These are phyloP conservation scores for Oxytorus armatus DNA, from an alignment of 2,888 invertebrate species.

Conservation along the genomic window DNA sequence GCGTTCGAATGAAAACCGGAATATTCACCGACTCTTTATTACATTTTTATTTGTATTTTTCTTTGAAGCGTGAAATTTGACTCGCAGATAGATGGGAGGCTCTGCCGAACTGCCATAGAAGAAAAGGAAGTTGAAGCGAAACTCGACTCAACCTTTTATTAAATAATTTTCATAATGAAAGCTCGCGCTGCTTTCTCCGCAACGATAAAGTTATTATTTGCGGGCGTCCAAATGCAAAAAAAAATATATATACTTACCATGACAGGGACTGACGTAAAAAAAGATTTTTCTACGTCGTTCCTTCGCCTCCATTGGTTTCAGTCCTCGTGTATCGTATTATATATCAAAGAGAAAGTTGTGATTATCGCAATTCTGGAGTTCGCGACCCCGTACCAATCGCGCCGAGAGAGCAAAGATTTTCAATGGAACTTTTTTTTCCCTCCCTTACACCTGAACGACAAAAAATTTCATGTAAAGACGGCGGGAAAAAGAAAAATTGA, in stretches of 20 bases:
- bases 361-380: no score
- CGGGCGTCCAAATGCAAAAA: conserved; percentile 27
- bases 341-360: no score
- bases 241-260: background rate
- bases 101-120: conserved; percentile 10
- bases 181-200: conserved; percentile 15
- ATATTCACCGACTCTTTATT: conserved; percentile 31
- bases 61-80: conserved; percentile 53
- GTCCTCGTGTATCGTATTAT: no score
- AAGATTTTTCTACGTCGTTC: no score
- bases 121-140: conserved; percentile 6
- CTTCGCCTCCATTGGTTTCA: no score
- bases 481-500: no score
- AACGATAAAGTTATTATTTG: conserved; percentile 45
- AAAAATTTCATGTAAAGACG: no score
- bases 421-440: no score
- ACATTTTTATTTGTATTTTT: conserved; percentile 1
- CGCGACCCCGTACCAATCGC: no score
- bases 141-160: conserved; percentile 4
- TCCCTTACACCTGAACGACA: no score
- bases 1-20: conserved; percentile 52
- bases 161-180: conserved; percentile 52
- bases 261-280: background rate
- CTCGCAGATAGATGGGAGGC: conserved; percentile 41
- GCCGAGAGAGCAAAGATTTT: no score